A percentile compares a stretch with the other conserved stretches of the same genome.
These are phyloP conservation scores for Aleiodes leptofemur DNA, from an alignment of 2,888 invertebrate species.

Conservation along the genomic window DNA sequence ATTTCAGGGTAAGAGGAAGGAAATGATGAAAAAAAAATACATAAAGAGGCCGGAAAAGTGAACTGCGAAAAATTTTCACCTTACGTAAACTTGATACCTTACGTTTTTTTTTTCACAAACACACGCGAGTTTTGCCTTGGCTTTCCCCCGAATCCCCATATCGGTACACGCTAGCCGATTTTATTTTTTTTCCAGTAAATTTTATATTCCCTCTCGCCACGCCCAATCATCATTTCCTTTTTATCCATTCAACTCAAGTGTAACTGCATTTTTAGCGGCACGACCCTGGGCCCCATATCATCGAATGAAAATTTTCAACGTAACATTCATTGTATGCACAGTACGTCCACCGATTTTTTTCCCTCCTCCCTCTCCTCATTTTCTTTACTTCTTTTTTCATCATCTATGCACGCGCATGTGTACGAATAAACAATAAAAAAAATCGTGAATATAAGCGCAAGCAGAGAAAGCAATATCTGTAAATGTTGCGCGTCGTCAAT, in stretches of 20 bases:
- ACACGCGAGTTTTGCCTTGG: constrained; percentile 28
- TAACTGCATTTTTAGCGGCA: constrained; percentile 3
- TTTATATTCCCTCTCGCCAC: neutral
- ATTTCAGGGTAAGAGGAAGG: neutral
- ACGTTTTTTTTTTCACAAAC: constrained; percentile 12
- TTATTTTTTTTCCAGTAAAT: neutral
- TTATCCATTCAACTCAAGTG: constrained; percentile 21
- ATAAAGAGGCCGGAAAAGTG: neutral
- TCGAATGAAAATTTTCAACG: constrained; percentile 15
- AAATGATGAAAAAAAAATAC: neutral
- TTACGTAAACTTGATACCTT: constrained; percentile 64
- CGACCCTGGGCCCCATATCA: neutral
- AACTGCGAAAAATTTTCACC: constrained; percentile 62
- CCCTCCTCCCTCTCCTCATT: neutral
- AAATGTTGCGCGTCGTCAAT: constrained; percentile 42
- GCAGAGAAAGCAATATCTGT: constrained; percentile 47
- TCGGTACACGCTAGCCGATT: neutral
- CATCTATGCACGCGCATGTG: constrained; percentile 4
- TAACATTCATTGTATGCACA: neutral
- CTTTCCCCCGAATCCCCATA: constrained; percentile 26
- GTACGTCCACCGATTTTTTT: neutral
- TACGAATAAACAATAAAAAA: neutral
- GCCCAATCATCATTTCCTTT: neutral
- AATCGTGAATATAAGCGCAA: neutral
- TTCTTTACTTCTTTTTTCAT: neutral